phyloP scores from a whole-genome alignment of 2,113 vertebrate species.

The Limnothrissa miodon region DNA sequence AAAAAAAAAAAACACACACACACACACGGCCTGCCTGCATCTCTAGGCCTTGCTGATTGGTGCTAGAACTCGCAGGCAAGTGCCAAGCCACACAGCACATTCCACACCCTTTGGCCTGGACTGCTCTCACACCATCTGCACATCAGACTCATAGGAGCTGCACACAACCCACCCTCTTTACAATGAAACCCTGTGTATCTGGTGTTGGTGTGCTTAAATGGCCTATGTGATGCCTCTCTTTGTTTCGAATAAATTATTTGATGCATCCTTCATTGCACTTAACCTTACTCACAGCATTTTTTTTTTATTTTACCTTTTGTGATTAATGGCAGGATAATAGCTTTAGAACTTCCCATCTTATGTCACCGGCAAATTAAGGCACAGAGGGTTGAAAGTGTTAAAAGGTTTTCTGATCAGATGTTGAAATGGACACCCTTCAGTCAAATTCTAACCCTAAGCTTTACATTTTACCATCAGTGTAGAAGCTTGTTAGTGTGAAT shows the following conservation, averaged over 20 bases:
- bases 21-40: constrained; percentile 23
- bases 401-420: too few species aligned
- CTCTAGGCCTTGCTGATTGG: constrained; percentile 36
- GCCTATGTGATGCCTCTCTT: not conserved
- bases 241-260: not conserved
- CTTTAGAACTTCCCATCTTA: not conserved
- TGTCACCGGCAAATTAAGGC: not conserved
- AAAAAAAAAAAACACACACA: too few species aligned
- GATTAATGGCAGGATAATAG: not conserved
- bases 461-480: too few species aligned
- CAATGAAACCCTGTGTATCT: not conserved
- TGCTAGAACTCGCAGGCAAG: constrained; percentile 62
- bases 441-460: too few species aligned
- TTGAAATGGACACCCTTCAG: too few species aligned
- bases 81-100: constrained; percentile 58
- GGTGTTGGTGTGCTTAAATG: not conserved
- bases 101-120: constrained; percentile 44
- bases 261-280: not conserved
- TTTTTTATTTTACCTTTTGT: not conserved
- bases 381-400: too few species aligned
- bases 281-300: not conserved
- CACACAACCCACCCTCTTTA: not conserved
- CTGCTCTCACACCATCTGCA: constrained; percentile 21
- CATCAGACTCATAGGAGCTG: not conserved
- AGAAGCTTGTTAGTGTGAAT: too few species aligned